Conservation (phyloP, 2,113 vertebrate genomes). For the Carassius carassius region DNA sequence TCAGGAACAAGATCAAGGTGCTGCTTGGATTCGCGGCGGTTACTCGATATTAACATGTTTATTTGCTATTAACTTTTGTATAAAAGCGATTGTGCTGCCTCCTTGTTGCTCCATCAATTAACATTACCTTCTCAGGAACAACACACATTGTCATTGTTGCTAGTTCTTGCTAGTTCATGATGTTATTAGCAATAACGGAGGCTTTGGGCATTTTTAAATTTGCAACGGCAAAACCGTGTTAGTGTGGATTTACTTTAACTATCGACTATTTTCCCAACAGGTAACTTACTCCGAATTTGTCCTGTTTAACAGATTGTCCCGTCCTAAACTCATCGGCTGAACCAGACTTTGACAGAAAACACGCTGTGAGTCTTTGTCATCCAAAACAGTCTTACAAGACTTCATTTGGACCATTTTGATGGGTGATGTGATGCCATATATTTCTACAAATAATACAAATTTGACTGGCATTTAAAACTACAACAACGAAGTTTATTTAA, state of each 20-base stretch:
- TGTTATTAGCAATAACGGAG: background rate
- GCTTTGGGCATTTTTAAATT: background rate
- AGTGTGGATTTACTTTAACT: background rate
- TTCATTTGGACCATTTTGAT: background rate
- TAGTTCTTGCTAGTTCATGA: too few species aligned
- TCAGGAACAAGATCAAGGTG: background rate
- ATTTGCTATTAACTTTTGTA: background rate
- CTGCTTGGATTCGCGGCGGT: background rate
- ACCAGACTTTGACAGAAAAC: background rate
- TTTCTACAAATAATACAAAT: too few species aligned
- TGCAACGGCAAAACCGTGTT: background rate
- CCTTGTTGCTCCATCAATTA: too few species aligned
- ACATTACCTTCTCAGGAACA: background rate
- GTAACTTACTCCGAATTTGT: background rate
- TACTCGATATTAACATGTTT: background rate
- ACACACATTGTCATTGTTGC: background rate
- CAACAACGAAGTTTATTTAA: too few species aligned
- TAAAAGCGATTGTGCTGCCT: background rate
- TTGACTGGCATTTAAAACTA: too few species aligned
- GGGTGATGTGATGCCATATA: background rate
- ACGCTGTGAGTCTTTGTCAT: too few species aligned
- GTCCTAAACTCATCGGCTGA: background rate
- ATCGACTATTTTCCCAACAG: background rate
- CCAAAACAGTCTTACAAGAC: too few species aligned
- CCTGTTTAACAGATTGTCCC: background rate